These are phyloP conservation scores for Bradysia coprophila DNA, from an alignment of 1,140 invertebrate genomes.

Conservation along the genomic window DNA sequence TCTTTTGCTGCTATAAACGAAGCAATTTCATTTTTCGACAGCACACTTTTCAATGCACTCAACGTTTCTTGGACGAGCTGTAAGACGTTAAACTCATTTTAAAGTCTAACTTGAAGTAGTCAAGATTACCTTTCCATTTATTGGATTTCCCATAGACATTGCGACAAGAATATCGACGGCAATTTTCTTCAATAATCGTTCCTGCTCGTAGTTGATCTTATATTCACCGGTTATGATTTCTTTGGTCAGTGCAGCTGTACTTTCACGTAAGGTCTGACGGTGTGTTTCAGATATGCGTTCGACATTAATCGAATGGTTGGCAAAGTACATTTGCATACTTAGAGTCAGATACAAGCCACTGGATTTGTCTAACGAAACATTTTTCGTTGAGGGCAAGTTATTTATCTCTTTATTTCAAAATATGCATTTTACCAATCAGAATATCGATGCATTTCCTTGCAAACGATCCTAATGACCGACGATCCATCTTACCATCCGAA, in stretches of 20 bases:
- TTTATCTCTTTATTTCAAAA: background rate
- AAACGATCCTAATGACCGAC: background rate
- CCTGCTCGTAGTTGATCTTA: background rate
- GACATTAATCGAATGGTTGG: background rate
- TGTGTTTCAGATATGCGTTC: background rate
- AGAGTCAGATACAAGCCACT: background rate
- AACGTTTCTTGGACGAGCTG: constrained; percentile 1
- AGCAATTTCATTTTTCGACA: background rate
- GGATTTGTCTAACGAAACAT: background rate
- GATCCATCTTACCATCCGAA: background rate
- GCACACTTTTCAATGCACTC: background rate
- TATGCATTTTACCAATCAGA: background rate
- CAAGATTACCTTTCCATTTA: background rate
- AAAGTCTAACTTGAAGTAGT: background rate
- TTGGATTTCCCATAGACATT: background rate
- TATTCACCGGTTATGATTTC: background rate
- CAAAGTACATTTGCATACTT: constrained; percentile 2
- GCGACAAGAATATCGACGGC: constrained; percentile 1
- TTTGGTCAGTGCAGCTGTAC: background rate
- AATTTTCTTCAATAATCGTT: constrained; percentile 1
- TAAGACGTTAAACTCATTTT: background rate
- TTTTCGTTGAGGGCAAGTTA: no score
- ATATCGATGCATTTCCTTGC: background rate
- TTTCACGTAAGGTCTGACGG: background rate
- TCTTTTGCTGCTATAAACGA: background rate